Base-by-base conservation (phyloP, 2,113 vertebrate genomes). In the Alexandromys fortis region DNA sequence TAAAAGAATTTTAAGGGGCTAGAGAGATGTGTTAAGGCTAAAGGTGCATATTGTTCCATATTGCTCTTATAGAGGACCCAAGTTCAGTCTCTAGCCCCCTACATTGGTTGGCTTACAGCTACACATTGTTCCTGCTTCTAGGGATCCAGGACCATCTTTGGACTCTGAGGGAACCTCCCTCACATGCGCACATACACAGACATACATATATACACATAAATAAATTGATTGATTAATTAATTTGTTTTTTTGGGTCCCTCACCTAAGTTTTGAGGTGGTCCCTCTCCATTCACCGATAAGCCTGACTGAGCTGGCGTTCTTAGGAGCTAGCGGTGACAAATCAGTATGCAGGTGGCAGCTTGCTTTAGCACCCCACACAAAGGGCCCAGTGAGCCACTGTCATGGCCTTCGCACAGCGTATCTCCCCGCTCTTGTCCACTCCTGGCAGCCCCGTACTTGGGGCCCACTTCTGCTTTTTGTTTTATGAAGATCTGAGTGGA, bases 261-360 rank as follows among this genome's bases (percentile, higher is more conserved):
- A 63, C 52, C 1, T 21, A 83, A 22, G 38, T 58, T 78, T 76
- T 33, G 55, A 42, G 35, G 24, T 35, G n/a, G 55, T 67, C 17
- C 30, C 89, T 13, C 3, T 70, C 35, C n/a, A 42, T 72, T 24
- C 11, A 45, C 76, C n/a, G 35, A 2, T 30, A 24, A 63, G 72
- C 22, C 61, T 49, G 63, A 19, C 61, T 0, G 38, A 88, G 38
- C 38, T 1, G 3, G 11, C 45, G 24, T 90, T 82, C 95, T 89
- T 42, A 16, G 26, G 81, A n/a, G 49, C 73, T 17, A 49, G 68
- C 78, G 86, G 87, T 68, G 33, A 76, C 77, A 91, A 63, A 97
- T 96, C 88, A 94, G 87, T 91, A 92, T 96, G 93, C 96, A 55
- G 82, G 93, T 19, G 87, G 42, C 72, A 0, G 70, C 33, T 3